Percentiles rank a stretch among this genome's conserved stretches.
Evolutionary conservation across 1,140 invertebrate species (phyloP).

Genomic region (Dreissena polymorpha): DNA sequence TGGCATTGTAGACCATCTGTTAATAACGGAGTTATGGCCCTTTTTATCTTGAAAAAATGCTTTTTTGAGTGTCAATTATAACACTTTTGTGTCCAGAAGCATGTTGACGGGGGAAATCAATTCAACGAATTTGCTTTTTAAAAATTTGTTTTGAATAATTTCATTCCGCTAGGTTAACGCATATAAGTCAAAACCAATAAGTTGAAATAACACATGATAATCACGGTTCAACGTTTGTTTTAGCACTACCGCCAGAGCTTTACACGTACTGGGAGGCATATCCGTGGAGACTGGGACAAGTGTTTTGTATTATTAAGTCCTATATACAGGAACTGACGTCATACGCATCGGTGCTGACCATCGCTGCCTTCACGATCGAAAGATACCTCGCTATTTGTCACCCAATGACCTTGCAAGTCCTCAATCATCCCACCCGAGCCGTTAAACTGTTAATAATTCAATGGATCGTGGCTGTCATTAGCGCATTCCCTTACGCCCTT

Average conservation of each 20-base stretch:
- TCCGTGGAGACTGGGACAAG: slow-evolving; percentile 92
- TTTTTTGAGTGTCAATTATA: too few relatives aligned
- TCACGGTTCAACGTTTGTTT: background rate
- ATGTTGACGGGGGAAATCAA: too few relatives aligned
- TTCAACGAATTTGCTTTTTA: too few relatives aligned
- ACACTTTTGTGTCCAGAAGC: too few relatives aligned
- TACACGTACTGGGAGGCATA: slow-evolving; percentile 92
- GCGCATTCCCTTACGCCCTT: slow-evolving; percentile 85
- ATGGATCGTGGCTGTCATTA: slow-evolving; percentile 88
- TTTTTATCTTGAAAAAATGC: too few relatives aligned
- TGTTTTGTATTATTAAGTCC: slow-evolving; percentile 90
- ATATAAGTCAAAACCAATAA: too few relatives aligned
- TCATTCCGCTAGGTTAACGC: too few relatives aligned
- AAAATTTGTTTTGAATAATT: too few relatives aligned
- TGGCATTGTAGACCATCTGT: too few relatives aligned
- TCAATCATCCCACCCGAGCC: slow-evolving; percentile 89
- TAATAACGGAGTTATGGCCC: too few relatives aligned
- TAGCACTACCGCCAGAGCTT: slow-evolving; percentile 91
- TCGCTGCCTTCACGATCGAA: slow-evolving; percentile 95
- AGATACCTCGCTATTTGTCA: slow-evolving; percentile 96
- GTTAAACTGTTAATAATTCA: slow-evolving; percentile 88
- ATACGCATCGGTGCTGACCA: slow-evolving; percentile 95
- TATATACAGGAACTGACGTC: slow-evolving; percentile 93
- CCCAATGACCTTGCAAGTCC: slow-evolving; percentile 92
- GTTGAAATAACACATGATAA: too few relatives aligned